Base-by-base conservation (phyloP, 2,113 vertebrate genomes). In the Paedocypris sp. region DNA sequence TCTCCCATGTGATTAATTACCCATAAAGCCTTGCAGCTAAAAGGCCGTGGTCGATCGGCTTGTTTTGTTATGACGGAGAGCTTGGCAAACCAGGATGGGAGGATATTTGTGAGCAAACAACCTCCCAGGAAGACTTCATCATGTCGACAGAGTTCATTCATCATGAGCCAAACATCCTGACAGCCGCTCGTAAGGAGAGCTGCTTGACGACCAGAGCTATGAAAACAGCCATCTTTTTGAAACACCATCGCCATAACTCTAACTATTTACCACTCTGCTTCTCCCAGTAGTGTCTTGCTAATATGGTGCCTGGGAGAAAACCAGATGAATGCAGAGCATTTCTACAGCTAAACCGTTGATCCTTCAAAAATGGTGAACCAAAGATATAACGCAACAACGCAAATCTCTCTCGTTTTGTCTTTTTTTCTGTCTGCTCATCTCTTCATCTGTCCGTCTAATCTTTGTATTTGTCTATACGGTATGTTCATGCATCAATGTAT, bases 131-230 rank as follows among this genome's bases (percentile, higher is more conserved):
- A 60, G 63, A 68, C 69, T 71, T 63, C 26, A 65, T 66, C 62
- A 66, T 71, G 32, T 60, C 46, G 66, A 68, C 68, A 68, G 59
- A 51, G 48, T 69, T 60, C 64, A 71, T 71, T 68, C 60, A 68
- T 71, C 68, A 74, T 59, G 38, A 39, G 60, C 43, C 47, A 66
- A 73, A 69, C 59, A 32, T 52, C 41, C 51, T 64, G 64, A 68
- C 64, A 68, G 58, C 45, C 36, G 68, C 33, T 65, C 62, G 57
- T 73, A 73, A 73, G 63, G 43, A 31, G 42, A 46, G 47, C 54
- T 73, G 26, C 23, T 13, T 56, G 68, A 71, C 35, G 60, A 39
- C 46, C 65, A 47, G 36, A 47, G n/a, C 36, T 53, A 70, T 49
- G 63, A 65, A 73, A 61, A 64, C 61, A 32, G 33, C 56, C 36